phyloP scores from a whole-genome alignment of 1,140 invertebrate genomes.

The Leguminivora glycinivorella region DNA sequence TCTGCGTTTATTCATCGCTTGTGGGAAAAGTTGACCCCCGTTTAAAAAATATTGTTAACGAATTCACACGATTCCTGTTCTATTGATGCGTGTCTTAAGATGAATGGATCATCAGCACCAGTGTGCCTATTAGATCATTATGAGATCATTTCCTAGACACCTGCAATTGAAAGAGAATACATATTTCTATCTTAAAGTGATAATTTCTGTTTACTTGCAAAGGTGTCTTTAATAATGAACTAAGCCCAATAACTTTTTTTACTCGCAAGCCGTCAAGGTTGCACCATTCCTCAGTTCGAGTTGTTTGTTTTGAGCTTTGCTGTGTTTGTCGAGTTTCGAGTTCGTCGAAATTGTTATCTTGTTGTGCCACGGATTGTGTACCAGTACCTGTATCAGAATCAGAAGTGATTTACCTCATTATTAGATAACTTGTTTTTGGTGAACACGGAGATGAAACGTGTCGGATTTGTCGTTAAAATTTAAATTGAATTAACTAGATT shows the following conservation, averaged over 20 bases:
- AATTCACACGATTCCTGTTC: constrained; percentile 72
- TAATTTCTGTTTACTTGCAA: constrained; percentile 26
- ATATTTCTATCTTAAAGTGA: constrained; percentile 5
- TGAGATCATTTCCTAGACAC: constrained; percentile 6
- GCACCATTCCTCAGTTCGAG: constrained; percentile 55
- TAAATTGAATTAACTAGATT: constrained; percentile 27
- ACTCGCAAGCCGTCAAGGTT: constrained; percentile 59
- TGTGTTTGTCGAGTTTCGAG: constrained; percentile 68
- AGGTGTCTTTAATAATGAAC: constrained; percentile 34
- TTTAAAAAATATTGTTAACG: constrained; percentile 76
- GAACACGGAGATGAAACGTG: constrained; percentile 45
- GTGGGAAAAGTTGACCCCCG: constrained; percentile 78
- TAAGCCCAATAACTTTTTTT: constrained; percentile 41
- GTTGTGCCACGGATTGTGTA: constrained; percentile 54
- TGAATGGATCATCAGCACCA: constrained; percentile 34
- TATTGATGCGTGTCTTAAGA: constrained; percentile 64
- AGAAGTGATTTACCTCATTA: constrained; percentile 51
- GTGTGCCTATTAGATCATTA: constrained; percentile 12
- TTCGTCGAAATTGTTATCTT: constrained; percentile 68
- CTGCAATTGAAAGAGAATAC: too few species aligned
- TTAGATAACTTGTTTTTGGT: constrained; percentile 48
- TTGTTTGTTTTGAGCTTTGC: constrained; percentile 68
- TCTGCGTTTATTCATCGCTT: constrained; percentile 78
- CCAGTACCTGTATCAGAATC: constrained; percentile 41
- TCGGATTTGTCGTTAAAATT: constrained; percentile 49